A percentile compares a stretch with the other conserved stretches of the same genome.
Conservation (phyloP, 2,113 vertebrate genomes). For the Heptranchias perlo region DNA sequence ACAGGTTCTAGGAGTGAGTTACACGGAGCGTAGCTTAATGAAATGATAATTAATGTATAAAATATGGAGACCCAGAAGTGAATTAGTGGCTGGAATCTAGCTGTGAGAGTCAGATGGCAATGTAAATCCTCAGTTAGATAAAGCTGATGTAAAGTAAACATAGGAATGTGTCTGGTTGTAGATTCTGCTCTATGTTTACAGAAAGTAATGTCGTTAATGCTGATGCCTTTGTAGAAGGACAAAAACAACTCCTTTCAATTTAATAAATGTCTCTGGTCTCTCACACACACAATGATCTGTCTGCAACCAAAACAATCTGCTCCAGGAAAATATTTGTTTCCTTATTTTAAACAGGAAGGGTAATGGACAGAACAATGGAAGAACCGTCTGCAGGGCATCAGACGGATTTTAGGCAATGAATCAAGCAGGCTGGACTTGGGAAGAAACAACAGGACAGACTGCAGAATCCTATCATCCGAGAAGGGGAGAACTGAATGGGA, state of each 20-base stretch:
- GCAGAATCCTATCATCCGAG: background rate
- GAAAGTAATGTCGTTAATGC: background rate
- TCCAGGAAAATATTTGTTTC: constrained; percentile 18
- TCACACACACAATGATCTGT: background rate
- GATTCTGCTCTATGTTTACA: background rate
- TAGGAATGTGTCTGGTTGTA: background rate
- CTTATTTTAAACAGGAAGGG: constrained; percentile 3
- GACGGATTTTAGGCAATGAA: background rate
- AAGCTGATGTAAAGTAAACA: background rate
- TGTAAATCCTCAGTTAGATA: background rate
- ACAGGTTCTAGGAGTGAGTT: too few relatives aligned
- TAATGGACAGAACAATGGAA: background rate
- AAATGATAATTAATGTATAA: too few relatives aligned
- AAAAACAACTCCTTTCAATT: background rate
- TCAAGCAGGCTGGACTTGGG: background rate
- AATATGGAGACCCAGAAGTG: too few relatives aligned
- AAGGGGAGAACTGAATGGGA: background rate
- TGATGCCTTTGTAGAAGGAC: background rate
- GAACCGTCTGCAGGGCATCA: background rate
- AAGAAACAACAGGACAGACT: too few relatives aligned
- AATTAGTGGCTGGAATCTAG: too few relatives aligned
- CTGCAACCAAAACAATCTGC: background rate
- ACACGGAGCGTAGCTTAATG: too few relatives aligned
- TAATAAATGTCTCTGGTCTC: background rate
- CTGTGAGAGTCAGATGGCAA: background rate